These are phyloP conservation scores for Drosophila repleta DNA, from an alignment of 1,140 invertebrate species.

Conservation along the genomic window DNA sequence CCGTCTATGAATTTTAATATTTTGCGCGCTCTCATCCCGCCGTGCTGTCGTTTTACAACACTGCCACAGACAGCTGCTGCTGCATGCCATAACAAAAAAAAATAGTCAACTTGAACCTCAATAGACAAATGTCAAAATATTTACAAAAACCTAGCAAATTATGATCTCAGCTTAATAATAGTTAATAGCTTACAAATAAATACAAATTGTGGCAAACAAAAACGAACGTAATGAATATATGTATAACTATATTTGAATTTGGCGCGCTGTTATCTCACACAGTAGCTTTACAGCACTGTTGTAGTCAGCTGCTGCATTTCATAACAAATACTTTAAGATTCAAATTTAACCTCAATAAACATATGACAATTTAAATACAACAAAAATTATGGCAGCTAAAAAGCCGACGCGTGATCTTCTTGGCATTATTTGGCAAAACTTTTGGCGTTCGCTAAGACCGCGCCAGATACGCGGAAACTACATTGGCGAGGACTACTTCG, in stretches of 20 bases:
- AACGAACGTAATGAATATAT: too few species aligned
- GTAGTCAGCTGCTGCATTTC: constrained; percentile 23
- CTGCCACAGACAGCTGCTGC: constrained; percentile 29
- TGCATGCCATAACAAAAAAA: constrained; percentile 16
- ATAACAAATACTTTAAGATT: constrained; percentile 5
- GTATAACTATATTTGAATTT: constrained; percentile 2
- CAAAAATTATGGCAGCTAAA: constrained; percentile 60
- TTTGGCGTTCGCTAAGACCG: constrained; percentile 86
- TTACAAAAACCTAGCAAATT: background rate
- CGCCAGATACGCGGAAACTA: constrained; percentile 85
- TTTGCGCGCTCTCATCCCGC: constrained; percentile 3
- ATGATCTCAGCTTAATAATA: background rate
- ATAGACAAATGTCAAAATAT: background rate
- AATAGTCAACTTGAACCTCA: constrained; percentile 10
- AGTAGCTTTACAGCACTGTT: constrained; percentile 22
- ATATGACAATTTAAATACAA: constrained; percentile 22
- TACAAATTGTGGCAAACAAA: constrained; percentile 43
- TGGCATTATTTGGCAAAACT: constrained; percentile 85
- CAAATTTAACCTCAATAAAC: constrained; percentile 21
- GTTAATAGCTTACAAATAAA: constrained; percentile 18
- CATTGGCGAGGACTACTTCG: constrained; percentile 90
- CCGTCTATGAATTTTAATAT: constrained; percentile 44
- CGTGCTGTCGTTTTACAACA: constrained; percentile 19
- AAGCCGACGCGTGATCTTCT: constrained; percentile 84
- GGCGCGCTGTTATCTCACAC: background rate